Evolutionary conservation across 2,888 invertebrate species (phyloP).

Genomic region (Esperia sulphurella): DNA sequence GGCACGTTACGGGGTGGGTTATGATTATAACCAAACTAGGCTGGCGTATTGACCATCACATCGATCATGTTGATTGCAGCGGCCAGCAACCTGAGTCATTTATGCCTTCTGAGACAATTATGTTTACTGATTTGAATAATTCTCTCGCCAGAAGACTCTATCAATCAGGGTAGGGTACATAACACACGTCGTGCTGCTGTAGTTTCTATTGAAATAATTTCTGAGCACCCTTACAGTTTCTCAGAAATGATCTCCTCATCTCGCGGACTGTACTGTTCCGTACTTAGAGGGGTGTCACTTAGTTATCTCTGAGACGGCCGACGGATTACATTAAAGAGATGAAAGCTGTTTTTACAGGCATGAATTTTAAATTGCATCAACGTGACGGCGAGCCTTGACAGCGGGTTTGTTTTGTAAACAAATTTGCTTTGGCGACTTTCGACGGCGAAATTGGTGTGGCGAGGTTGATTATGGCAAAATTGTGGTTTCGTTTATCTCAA

Average conservation of each 20-base stretch:
- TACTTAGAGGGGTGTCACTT: constrained; percentile 39
- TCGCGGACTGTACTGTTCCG: constrained; percentile 11
- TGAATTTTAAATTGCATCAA: constrained; percentile 63
- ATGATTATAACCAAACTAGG: too few relatives aligned
- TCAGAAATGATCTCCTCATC: not conserved
- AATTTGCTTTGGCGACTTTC: constrained; percentile 22
- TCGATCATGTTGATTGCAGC: too few relatives aligned
- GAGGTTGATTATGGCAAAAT: not conserved
- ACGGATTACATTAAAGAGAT: constrained; percentile 55
- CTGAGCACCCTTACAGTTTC: not conserved
- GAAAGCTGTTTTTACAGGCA: constrained; percentile 62
- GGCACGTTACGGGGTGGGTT: too few relatives aligned
- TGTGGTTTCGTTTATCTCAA: too few relatives aligned
- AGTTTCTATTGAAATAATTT: not conserved
- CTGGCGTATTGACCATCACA: too few relatives aligned
- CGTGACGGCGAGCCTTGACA: constrained; percentile 22
- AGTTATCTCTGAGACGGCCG: constrained; percentile 36
- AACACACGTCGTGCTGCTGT: too few relatives aligned
- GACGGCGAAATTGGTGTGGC: constrained; percentile 4
- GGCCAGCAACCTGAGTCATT: too few relatives aligned
- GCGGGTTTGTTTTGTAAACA: constrained; percentile 21
- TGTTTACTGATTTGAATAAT: too few relatives aligned
- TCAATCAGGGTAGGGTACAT: too few relatives aligned
- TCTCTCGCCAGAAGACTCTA: too few relatives aligned
- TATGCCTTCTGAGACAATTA: too few relatives aligned